Evolutionary conservation across 2,797 vertebrate genomes (phyloP).

Genomic region (Echeneis naucrates): DNA sequence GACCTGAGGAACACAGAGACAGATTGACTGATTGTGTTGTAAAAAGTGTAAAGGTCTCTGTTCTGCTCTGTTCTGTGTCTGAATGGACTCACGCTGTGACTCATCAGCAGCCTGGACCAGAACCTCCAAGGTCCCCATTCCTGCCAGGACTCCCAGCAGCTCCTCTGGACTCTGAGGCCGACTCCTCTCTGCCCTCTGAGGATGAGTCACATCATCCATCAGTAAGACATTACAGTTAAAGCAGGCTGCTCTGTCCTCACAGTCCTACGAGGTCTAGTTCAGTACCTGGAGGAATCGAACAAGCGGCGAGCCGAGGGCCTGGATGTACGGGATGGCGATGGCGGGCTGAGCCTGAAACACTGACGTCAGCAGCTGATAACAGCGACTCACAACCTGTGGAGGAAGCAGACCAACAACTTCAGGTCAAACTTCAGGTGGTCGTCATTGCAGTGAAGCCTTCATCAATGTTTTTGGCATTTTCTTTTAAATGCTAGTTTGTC

Average conservation of each 20-base stretch:
- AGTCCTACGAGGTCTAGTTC: too few relatives aligned
- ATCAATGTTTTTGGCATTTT: too few relatives aligned
- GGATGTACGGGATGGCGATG: constrained; percentile 88
- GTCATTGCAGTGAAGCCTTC: too few relatives aligned
- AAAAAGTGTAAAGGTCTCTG: too few relatives aligned
- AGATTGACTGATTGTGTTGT: background rate
- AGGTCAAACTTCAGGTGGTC: too few relatives aligned
- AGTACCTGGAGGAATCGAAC: constrained; percentile 85
- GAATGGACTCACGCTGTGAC: constrained; percentile 86
- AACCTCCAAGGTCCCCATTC: constrained; percentile 85
- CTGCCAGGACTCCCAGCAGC: constrained; percentile 88
- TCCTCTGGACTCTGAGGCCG: constrained; percentile 88
- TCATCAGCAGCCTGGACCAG: constrained; percentile 86
- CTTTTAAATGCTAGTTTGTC: too few relatives aligned
- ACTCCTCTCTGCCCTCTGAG: constrained; percentile 83
- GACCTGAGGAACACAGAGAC: constrained; percentile 76
- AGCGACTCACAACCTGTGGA: constrained; percentile 87
- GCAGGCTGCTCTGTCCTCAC: too few relatives aligned
- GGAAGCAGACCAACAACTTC: background rate
- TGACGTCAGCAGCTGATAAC: constrained; percentile 89
- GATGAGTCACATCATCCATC: background rate
- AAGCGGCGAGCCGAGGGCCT: constrained; percentile 85
- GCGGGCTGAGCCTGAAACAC: constrained; percentile 88
- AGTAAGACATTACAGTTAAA: too few relatives aligned
- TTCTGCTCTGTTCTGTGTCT: background rate